Evolutionary conservation across 2,113 vertebrate genomes (phyloP).

Genomic region (Vireo altiloquus): DNA sequence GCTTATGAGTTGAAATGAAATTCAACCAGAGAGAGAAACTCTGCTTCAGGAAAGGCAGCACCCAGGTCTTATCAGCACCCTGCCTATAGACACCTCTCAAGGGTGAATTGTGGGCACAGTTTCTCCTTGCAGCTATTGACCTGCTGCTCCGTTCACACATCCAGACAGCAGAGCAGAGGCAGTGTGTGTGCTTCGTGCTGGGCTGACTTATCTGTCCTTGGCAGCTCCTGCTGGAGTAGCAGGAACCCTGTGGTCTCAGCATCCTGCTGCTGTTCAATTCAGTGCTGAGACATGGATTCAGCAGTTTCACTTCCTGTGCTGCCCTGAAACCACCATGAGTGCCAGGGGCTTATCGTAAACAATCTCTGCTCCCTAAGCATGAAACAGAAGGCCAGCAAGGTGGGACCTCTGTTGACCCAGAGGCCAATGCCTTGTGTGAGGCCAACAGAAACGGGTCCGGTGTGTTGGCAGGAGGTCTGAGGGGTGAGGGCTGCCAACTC

Average conservation of each 20-base stretch:
- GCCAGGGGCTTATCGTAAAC: rapidly evolving
- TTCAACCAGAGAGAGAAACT: not conserved
- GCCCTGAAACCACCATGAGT: rapidly evolving
- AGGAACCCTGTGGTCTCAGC: not conserved
- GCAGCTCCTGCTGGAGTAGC: not conserved
- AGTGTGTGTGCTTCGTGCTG: rapidly evolving
- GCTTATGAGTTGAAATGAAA: not conserved
- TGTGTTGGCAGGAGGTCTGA: not conserved
- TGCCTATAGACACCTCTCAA: not conserved
- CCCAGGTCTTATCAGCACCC: not conserved
- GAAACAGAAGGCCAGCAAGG: not conserved
- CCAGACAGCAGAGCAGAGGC: not conserved
- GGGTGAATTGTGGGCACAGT: not conserved
- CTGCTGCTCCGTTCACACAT: rapidly evolving
- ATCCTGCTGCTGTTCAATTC: not conserved
- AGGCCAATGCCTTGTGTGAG: not conserved
- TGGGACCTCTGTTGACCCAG: not conserved
- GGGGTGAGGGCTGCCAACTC: not conserved
- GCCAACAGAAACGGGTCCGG: not conserved
- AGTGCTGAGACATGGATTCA: not conserved
- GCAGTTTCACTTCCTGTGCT: not conserved
- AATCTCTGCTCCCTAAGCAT: not conserved
- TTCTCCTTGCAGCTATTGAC: not conserved
- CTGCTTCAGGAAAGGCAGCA: not conserved
- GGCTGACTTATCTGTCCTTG: not conserved